Evolutionary conservation across 2,113 vertebrate genomes (phyloP).

Genomic region (Elachura formosa): DNA sequence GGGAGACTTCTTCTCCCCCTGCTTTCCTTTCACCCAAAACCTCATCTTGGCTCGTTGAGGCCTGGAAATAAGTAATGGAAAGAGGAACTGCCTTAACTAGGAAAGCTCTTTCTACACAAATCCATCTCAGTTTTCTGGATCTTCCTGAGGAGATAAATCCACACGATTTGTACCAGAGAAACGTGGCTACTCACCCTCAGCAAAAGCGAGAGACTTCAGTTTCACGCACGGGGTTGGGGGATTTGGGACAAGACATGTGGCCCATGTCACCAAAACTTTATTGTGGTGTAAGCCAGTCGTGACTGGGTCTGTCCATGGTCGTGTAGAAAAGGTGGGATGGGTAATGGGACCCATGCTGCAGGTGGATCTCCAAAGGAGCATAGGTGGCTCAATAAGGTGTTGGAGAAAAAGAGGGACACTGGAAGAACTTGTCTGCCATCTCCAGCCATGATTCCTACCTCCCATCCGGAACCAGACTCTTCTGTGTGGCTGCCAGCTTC

Average conservation of each 20-base stretch:
- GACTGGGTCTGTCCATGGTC: background rate
- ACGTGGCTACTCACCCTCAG: fast-evolving
- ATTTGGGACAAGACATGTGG: background rate
- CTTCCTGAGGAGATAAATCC: background rate
- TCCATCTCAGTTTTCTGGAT: background rate
- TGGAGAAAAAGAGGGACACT: background rate
- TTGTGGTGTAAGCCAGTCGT: background rate
- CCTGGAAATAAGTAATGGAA: conserved; percentile 62
- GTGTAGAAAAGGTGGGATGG: background rate
- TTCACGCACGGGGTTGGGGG: background rate
- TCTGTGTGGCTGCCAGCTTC: conserved; percentile 75
- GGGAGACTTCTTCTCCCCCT: conserved; percentile 84
- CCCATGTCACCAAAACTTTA: background rate
- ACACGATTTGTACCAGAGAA: background rate
- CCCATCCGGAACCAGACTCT: conserved; percentile 77
- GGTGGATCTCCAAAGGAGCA: background rate
- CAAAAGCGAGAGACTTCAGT: background rate
- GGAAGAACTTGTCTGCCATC: background rate
- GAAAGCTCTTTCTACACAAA: background rate
- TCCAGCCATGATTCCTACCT: conserved; percentile 72
- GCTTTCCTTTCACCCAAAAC: conserved; percentile 91
- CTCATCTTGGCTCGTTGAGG: conserved; percentile 86
- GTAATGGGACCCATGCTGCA: fast-evolving
- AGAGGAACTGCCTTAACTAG: background rate
- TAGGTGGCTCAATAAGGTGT: background rate